Evolutionary conservation across 2,797 vertebrate species (phyloP).

Genomic region (Platalea minor): DNA sequence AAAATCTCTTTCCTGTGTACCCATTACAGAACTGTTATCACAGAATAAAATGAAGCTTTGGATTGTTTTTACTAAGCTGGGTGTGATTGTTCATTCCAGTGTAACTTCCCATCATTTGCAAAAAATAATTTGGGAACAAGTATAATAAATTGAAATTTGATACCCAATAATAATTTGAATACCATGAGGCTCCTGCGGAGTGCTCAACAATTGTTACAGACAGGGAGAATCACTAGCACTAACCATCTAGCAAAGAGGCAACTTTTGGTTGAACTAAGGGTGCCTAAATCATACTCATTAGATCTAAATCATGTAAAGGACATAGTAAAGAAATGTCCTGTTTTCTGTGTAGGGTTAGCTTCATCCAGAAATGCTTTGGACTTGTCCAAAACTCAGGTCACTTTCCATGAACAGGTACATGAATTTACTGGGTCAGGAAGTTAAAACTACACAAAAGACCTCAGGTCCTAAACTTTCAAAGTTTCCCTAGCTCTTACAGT

Average conservation of each 20-base stretch:
- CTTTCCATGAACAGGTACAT: neutral
- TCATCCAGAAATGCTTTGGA: neutral
- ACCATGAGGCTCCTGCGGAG: neutral
- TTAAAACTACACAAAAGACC: neutral
- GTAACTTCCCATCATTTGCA: neutral
- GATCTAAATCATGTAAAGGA: neutral
- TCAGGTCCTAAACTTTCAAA: neutral
- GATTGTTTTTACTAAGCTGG: constrained; percentile 13
- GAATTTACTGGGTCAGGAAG: neutral
- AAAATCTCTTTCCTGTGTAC: constrained; percentile 40
- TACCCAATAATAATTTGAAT: neutral
- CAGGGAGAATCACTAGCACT: neutral
- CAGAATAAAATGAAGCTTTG: neutral
- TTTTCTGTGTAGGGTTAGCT: neutral
- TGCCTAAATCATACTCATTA: neutral
- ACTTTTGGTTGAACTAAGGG: neutral
- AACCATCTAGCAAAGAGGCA: neutral
- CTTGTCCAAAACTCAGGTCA: neutral
- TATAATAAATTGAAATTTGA: neutral
- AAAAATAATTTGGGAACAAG: neutral
- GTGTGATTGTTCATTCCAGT: constrained; percentile 2
- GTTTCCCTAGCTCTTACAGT: neutral
- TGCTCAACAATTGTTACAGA: neutral
- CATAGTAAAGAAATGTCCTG: neutral
- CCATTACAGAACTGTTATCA: neutral